Evolutionary conservation across 2,113 vertebrate species (phyloP), one percentile per base, ranked within the genome.

Genomic region (Microtus richardsoni): DNA sequence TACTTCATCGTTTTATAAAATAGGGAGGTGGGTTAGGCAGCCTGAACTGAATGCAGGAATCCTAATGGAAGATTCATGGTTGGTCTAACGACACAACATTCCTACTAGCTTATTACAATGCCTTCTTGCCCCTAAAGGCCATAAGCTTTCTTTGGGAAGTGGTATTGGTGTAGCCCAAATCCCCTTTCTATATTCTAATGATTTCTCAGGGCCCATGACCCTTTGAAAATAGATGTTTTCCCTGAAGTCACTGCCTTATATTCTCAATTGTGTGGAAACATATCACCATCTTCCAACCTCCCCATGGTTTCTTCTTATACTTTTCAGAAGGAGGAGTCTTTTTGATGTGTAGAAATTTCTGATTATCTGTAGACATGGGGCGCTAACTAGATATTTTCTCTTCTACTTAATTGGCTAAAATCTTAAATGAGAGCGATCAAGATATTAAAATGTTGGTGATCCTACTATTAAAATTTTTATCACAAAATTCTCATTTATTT

Each of bases 1-100:
- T 91, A 87, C 64, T 93, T 96, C 77, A 85, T 96, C 28, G 14
- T 54, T 82, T 93, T 96, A 90, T 47, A 70, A 92, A 92, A 88
- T 36, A 21, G 6, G 58, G 77, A 95, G 79, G 88, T 94, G 87
- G 74, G 62, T 89, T 89, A 93, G 70, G 58, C 26, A 91, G 88
- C 11, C 39, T 71, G 58, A 94, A 47, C 64, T 26, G 84, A 87
- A 95, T 80, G 11, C 79, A 84, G 41, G 47, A 70, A 90, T 95
- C 26, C 22, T 21, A 39, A 90, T 77, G 52, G n/a, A 95, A 92
- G 88, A 91, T 90, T 90, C 70, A 68, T 92, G 64, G 64, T 30
- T 62, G 75, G 11, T 24, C n/a, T 66, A 80, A 89, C 60, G 80
- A 26, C 39, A 14, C 80, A 78, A 28, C 58, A 58, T 16, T 82